Base-by-base conservation (phyloP, 1,140 invertebrate species). In the Anastatus disparis region DNA sequence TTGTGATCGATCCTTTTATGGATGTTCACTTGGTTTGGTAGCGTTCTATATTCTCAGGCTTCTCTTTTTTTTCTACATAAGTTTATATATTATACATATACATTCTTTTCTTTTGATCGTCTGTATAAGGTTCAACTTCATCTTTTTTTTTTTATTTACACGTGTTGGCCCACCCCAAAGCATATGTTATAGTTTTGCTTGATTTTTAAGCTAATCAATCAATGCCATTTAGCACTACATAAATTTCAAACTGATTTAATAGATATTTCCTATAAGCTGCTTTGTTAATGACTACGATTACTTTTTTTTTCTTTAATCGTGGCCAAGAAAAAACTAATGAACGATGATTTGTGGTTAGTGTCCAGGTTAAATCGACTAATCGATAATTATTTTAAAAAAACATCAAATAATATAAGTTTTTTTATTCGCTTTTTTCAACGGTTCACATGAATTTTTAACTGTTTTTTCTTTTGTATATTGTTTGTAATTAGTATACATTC, bases 1-100 rank as follows among this genome's bases (percentile, higher is more conserved):
- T 52, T 52, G 48, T 52, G 29, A 52, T 64, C 62, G 31, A 64
- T 64, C 62, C 48, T 64, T 64, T 52, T 64, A 52, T 26, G 62
- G 22, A 1, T 6, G 20, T 13, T 27, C 46, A 9, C 29, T 10
- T 56, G 6, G 3, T 22, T 31, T 9, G 42, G 12, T 17, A 17
- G n/a, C 42, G 42, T 9, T 7, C n/a, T 7, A 17, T 44, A 3
- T 9, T 15, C n/a, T n/a, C n/a, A n/a, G n/a, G n/a, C n/a, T n/a
- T n/a, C n/a, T n/a, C n/a, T n/a, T n/a, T n/a, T n/a, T n/a, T n/a
- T n/a, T n/a, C n/a, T n/a, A n/a, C n/a, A n/a, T n/a, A n/a, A n/a
- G n/a, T n/a, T n/a, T n/a, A n/a, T n/a, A n/a, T n/a, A n/a, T n/a
- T n/a, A n/a, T n/a, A n/a, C n/a, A n/a, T n/a, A n/a, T n/a, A n/a